Evolutionary conservation across 1,140 invertebrate genomes (phyloP).

Genomic region (Calliopsis andreniformis): DNA sequence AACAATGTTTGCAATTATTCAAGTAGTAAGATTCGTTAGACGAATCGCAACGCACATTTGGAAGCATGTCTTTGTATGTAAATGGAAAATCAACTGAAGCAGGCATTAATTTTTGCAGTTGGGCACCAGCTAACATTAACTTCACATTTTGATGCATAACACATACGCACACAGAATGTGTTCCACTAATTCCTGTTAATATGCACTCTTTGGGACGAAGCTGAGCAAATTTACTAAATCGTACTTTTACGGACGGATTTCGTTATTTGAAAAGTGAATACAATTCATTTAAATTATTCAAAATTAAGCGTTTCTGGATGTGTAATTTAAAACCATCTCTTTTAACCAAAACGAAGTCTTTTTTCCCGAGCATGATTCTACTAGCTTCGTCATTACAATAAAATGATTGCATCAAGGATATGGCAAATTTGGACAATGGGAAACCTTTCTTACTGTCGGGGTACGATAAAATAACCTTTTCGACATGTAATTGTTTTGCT

Average conservation of each 20-base stretch:
- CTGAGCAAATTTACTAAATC: constrained; percentile 27
- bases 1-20: too few relatives aligned
- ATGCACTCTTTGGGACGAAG: constrained; percentile 16
- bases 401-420: background rate
- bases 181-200: background rate
- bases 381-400: background rate
- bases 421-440: too few relatives aligned
- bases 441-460: background rate
- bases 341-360: too few relatives aligned
- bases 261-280: background rate
- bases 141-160: constrained; percentile 6
- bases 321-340: background rate
- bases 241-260: background rate
- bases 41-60: too few relatives aligned
- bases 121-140: background rate
- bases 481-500: too few relatives aligned
- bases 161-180: constrained; percentile 20
- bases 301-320: constrained; percentile 11
- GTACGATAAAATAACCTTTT: too few relatives aligned
- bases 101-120: background rate
- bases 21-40: too few relatives aligned
- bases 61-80: too few relatives aligned
- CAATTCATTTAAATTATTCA: constrained; percentile 12
- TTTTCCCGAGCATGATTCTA: constrained; percentile 15
- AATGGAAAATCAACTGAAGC: too few relatives aligned